Conservation (phyloP, 1,140 invertebrate species). For the Agrypnia vestita region DNA sequence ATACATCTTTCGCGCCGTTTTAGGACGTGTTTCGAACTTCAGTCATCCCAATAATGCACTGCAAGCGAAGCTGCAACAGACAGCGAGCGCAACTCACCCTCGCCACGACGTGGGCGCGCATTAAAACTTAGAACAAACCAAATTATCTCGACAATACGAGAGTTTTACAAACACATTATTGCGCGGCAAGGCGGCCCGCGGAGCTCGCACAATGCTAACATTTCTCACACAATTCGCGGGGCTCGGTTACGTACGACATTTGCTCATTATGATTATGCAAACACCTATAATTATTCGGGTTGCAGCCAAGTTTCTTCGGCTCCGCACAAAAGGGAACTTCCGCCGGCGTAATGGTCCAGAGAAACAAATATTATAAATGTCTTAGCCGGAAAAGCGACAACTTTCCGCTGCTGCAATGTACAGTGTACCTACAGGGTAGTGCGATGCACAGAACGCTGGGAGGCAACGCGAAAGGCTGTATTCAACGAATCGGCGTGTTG, state of each 20-base stretch:
- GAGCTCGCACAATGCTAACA: no score
- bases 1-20: no score
- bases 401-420: not conserved
- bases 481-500: no score
- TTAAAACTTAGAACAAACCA: no score
- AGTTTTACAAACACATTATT: no score
- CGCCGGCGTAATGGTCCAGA: constrained; percentile 25
- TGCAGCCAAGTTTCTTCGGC: constrained; percentile 14
- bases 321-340: constrained; percentile 12
- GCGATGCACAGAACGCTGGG: not conserved
- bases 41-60: no score
- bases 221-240: not conserved
- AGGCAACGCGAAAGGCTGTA: not conserved
- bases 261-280: constrained; percentile 20
- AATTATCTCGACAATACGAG: no score
- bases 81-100: no score
- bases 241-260: constrained; percentile 9
- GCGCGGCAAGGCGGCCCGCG: no score
- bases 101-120: no score
- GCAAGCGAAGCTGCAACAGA: no score
- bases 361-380: constrained; percentile 44
- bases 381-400: constrained; percentile 30
- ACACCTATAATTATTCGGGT: constrained; percentile 27
- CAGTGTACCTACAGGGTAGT: not conserved
- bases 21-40: no score